Base-by-base conservation (phyloP, 2,888 invertebrate genomes). In the Ashinkailepas kermadecensis region DNA sequence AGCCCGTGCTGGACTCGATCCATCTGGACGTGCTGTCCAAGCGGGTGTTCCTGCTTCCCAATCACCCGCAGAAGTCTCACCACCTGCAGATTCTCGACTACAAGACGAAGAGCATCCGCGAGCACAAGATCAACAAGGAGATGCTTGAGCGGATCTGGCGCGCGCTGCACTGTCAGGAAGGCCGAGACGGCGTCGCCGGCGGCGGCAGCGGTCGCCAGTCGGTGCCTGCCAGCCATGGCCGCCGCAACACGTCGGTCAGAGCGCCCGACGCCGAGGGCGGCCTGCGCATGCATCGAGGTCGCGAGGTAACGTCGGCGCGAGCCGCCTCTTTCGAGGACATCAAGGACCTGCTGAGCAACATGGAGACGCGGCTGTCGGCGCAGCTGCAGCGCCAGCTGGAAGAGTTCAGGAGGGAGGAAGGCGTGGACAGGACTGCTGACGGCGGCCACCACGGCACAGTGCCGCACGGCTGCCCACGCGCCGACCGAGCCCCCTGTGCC, bases 31-130 rank as follows among this genome's bases (percentile, higher is more conserved):
- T 79, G 58, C 58, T 79, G 15, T 79, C 79, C 74, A 81, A 82
- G 12, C 78, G 82, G 3, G 82, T 82, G 56, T 83, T 82, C 74
- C 56, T 82, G 18, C 65, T 82, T 10, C 83, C 83, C 2, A 83
- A 82, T 74, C 81, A 81, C 23, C 83, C 83, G n/a, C 80, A 81
- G 57, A 83, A 82, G 83, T 79, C 79, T n/a, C 79, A 59, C 25
- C 25, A 58, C 23, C 58, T 79, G 58, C 79, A 79, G 79, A 79
- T 79, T 23, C 79, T 79, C 25, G 79, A 79, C 58, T 79, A 79
- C 79, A 58, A 58, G 23, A 79, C 79, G 23, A 79, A 79, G 25
- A 57, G 3, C 13, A n/a, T 79, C 23, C 58, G 79, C 23, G 79
- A 79, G 58, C 79, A 79, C 79, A 79, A 79, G 79, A 59, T 79